A percentile compares a stretch with the other conserved stretches of the same genome.
phyloP scores from a whole-genome alignment of 2,888 invertebrate species.

The Ptilodon capucinus region DNA sequence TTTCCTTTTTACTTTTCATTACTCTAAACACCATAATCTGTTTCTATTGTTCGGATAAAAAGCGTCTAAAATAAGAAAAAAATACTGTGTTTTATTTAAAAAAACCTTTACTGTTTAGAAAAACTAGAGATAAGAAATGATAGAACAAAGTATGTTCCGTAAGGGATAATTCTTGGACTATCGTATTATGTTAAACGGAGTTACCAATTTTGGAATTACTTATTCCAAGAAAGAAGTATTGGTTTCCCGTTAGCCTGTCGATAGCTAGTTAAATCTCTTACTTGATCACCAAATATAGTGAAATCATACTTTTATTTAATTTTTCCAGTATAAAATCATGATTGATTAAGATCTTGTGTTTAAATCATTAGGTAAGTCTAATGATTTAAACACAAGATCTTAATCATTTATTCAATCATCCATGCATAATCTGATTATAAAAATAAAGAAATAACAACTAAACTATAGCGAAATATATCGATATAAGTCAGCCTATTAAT shows the following conservation, averaged over 20 bases:
- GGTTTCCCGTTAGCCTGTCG: no score
- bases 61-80: constrained; percentile 3
- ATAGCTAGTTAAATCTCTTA: no score
- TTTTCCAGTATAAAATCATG: no score
- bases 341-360: no score
- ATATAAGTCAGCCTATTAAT: not conserved
- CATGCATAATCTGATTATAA: no score
- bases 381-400: no score
- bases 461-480: no score
- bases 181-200: not conserved
- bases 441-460: no score
- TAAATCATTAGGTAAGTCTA: no score
- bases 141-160: not conserved
- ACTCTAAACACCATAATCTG: constrained; percentile 33
- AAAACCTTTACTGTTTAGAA: not conserved
- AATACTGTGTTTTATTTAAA: not conserved
- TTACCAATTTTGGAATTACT: not conserved
- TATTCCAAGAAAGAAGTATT: not conserved
- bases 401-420: no score
- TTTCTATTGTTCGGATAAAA: constrained; percentile 16
- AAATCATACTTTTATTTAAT: no score
- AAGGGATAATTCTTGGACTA: not conserved
- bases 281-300: no score
- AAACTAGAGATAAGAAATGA: not conserved
- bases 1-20: constrained; percentile 51